Evolutionary conservation across 2,113 vertebrate species (phyloP).

Genomic region (Meriones unguiculatus): DNA sequence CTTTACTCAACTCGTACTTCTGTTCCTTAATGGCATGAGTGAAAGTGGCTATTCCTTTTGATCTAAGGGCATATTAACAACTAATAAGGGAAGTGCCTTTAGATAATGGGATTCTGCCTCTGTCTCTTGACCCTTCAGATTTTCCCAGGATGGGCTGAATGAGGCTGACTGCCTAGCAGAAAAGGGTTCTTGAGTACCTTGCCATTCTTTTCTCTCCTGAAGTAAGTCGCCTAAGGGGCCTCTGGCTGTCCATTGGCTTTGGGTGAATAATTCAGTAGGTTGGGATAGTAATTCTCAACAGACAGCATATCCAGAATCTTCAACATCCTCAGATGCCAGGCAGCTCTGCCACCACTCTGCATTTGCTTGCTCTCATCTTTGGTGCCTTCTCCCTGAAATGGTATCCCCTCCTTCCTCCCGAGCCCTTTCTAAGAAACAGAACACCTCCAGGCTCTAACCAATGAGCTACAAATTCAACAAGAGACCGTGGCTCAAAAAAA

Average conservation of each 20-base stretch:
- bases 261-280: neutral
- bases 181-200: neutral
- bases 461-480: neutral
- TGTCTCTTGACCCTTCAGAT: neutral
- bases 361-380: neutral
- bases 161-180: neutral
- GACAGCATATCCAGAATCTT: neutral
- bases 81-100: neutral
- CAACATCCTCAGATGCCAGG: neutral
- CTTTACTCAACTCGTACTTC: neutral
- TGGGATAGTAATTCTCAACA: neutral
- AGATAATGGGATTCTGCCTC: neutral
- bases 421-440: neutral
- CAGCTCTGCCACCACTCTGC: neutral
- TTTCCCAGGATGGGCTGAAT: neutral
- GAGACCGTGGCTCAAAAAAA: neutral
- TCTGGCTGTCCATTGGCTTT: neutral
- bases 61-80: neutral
- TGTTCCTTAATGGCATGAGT: neutral
- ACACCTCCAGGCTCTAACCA: neutral
- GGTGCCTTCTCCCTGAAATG: neutral
- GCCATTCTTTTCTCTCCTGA: neutral
- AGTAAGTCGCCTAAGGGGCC: neutral
- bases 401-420: too few species aligned
- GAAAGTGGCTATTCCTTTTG: neutral